A percentile compares a stretch with the other conserved stretches of the same genome.
These are phyloP conservation scores for Ceratina calcarata DNA, from an alignment of 1,140 invertebrate species.

Conservation along the genomic window DNA sequence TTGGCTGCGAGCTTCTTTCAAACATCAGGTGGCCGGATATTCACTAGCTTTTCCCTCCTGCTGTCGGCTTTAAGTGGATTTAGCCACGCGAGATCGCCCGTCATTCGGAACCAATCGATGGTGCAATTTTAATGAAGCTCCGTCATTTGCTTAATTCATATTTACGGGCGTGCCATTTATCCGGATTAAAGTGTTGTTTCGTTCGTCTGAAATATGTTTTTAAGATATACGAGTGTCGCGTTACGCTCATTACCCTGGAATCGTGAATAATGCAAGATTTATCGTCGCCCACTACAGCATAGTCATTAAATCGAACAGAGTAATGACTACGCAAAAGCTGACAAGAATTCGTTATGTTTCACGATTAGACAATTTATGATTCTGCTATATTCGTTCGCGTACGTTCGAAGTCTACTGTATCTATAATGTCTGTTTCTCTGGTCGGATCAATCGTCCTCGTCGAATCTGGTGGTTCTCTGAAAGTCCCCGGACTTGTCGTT, in stretches of 20 bases:
- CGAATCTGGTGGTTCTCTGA: constrained; percentile 23
- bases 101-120: constrained; percentile 48
- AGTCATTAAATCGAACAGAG: background rate
- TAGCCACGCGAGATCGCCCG: constrained; percentile 22
- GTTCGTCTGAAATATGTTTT: constrained; percentile 7
- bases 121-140: constrained; percentile 49
- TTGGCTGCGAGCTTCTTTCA: background rate
- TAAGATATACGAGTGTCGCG: background rate
- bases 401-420: too few species aligned
- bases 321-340: too few species aligned
- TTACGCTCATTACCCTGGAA: background rate
- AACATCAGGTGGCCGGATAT: constrained; percentile 11
- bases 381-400: too few species aligned
- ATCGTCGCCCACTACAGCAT: background rate
- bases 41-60: background rate
- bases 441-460: too few species aligned
- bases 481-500: background rate
- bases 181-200: constrained; percentile 24
- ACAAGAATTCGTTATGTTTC: too few species aligned
- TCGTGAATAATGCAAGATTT: constrained; percentile 12
- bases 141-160: constrained; percentile 49
- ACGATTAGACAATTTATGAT: too few species aligned
- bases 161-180: constrained; percentile 26
- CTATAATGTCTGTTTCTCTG: too few species aligned
- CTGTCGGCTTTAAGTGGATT: constrained; percentile 39